Conservation (phyloP, 2,113 vertebrate species). For the Dromaius novaehollandiae region DNA sequence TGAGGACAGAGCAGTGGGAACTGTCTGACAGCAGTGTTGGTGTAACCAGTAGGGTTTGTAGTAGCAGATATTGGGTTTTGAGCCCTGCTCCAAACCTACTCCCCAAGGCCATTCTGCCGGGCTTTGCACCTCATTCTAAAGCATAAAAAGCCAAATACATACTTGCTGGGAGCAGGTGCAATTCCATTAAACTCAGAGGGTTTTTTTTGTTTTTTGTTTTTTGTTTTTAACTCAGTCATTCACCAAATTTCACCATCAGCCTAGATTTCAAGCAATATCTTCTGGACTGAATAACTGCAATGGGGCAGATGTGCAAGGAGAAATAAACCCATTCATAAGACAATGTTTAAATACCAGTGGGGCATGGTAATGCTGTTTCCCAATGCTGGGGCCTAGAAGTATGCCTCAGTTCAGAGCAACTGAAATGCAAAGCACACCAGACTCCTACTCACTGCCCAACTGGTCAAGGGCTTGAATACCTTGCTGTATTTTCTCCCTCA, state of each 20-base stretch:
- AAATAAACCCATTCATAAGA: neutral
- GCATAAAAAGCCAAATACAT: neutral
- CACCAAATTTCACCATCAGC: rapidly evolving
- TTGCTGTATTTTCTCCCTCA: neutral
- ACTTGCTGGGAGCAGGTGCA: neutral
- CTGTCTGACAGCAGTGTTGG: neutral
- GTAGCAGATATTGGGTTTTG: slow-evolving; percentile 14
- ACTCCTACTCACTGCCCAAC: neutral
- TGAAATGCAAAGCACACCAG: neutral
- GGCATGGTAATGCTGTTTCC: neutral
- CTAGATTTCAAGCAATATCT: neutral
- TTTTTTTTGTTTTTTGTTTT: no score
- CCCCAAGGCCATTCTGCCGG: slow-evolving; percentile 9
- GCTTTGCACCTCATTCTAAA: neutral
- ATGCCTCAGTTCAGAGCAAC: neutral
- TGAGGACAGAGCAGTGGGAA: slow-evolving; percentile 3
- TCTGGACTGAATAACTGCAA: neutral
- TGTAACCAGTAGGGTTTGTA: neutral
- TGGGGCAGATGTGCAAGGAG: rapidly evolving
- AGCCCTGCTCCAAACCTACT: slow-evolving; percentile 25
- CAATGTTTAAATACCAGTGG: neutral
- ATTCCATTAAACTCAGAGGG: neutral
- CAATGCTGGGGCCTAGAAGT: neutral
- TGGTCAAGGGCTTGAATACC: neutral
- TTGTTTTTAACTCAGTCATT: neutral